phyloP scores from a whole-genome alignment of 2,797 vertebrate genomes.

The Setipinna tenuifilis region DNA sequence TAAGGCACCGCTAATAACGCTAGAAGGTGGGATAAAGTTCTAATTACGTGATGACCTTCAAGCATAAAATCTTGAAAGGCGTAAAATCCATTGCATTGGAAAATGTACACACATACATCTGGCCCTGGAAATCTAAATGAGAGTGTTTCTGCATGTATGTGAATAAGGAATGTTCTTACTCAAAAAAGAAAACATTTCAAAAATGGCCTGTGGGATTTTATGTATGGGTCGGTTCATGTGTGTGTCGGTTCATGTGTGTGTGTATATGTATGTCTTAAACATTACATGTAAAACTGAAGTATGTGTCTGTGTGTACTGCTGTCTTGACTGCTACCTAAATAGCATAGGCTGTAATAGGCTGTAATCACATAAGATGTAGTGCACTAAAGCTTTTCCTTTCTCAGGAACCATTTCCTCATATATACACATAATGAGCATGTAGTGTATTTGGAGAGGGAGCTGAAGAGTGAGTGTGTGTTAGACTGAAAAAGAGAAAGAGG shows the following conservation, averaged over 20 bases:
- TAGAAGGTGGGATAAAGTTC: too few relatives aligned
- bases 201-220: background rate
- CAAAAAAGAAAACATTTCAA: too few relatives aligned
- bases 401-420: background rate
- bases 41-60: too few relatives aligned
- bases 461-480: constrained; percentile 59
- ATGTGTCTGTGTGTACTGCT: background rate
- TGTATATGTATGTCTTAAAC: background rate
- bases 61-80: too few relatives aligned
- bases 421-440: background rate
- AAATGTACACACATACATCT: too few relatives aligned
- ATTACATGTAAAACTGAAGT: background rate
- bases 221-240: constrained; percentile 31
- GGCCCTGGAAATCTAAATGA: too few relatives aligned
- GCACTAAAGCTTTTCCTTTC: background rate
- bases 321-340: background rate
- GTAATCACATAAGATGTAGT: background rate
- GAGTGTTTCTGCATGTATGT: too few relatives aligned
- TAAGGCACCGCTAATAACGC: too few relatives aligned
- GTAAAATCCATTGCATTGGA: too few relatives aligned
- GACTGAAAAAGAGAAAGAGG: background rate
- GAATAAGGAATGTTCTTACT: too few relatives aligned
- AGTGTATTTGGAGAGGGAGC: constrained; percentile 57
- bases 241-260: constrained; percentile 43
- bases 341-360: background rate